A percentile compares a stretch with the other conserved stretches of the same genome.
These are phyloP conservation scores for Nomada fucata DNA, from an alignment of 2,888 invertebrate species.

Conservation along the genomic window DNA sequence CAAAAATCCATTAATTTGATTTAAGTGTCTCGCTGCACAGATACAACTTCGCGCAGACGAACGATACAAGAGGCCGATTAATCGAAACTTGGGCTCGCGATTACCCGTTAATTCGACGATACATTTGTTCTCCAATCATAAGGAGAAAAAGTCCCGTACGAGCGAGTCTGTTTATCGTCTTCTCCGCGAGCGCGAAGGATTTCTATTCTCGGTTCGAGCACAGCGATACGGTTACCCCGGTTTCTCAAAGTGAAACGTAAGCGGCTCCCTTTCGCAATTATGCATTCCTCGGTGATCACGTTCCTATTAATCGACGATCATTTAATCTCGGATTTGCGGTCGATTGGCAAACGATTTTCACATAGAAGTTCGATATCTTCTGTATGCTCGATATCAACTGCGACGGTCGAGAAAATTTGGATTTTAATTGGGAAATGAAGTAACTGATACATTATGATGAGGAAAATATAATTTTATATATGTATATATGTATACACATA, in stretches of 20 bases:
- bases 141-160: background rate
- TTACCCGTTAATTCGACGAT: background rate
- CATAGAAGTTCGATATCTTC: too few relatives aligned
- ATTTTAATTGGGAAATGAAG: too few relatives aligned
- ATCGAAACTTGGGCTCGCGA: background rate
- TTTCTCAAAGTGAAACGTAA: constrained; percentile 49
- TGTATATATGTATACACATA: too few relatives aligned
- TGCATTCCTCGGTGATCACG: constrained; percentile 64
- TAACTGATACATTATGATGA: too few relatives aligned
- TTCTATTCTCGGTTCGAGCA: constrained; percentile 17
- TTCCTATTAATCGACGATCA: constrained; percentile 71
- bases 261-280: constrained; percentile 67
- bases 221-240: constrained; percentile 33
- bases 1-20: background rate
- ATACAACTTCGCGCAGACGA: background rate
- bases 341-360: too few relatives aligned
- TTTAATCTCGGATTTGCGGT: background rate
- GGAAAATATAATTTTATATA: too few relatives aligned
- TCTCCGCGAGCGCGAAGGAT: constrained; percentile 16
- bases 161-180: background rate
- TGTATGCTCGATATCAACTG: too few relatives aligned
- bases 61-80: constrained; percentile 1
- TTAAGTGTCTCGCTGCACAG: background rate
- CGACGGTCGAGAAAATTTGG: too few relatives aligned
- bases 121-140: background rate